A percentile compares a stretch with the other conserved stretches of the same genome.
Conservation (phyloP, 1,140 invertebrate species). For the Caligus rogercresseyi region DNA sequence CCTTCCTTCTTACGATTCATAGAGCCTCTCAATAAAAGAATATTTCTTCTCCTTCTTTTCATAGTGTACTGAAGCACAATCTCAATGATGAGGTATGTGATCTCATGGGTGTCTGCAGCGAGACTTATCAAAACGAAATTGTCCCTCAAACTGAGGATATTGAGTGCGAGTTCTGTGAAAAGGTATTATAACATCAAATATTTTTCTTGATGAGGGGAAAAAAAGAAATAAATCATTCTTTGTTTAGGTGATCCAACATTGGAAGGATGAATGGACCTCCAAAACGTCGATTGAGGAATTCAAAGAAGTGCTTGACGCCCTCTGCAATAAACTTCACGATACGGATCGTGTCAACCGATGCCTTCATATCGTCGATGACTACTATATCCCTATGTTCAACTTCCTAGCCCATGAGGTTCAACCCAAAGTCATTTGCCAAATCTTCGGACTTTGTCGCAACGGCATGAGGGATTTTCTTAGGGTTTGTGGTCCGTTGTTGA, state of each 20-base stretch:
- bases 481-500: background rate
- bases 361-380: constrained; percentile 50
- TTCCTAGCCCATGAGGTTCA: constrained; percentile 49
- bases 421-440: constrained; percentile 43
- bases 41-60: background rate
- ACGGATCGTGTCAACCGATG: constrained; percentile 31
- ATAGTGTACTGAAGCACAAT: constrained; percentile 7
- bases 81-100: constrained; percentile 13
- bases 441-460: constrained; percentile 47
- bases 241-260: constrained; percentile 38
- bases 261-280: constrained; percentile 55
- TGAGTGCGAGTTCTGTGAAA: constrained; percentile 63
- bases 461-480: constrained; percentile 21
- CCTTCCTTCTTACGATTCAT: background rate
- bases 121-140: constrained; percentile 6
- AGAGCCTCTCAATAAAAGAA: background rate
- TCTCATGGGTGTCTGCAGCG: background rate
- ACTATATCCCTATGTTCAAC: constrained; percentile 36
- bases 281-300: constrained; percentile 70
- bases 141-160: constrained; percentile 34
- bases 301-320: constrained; percentile 46
- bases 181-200: constrained; percentile 39
- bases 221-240: constrained; percentile 21
- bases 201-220: background rate
- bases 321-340: constrained; percentile 54